A percentile compares a stretch with the other conserved stretches of the same genome.
Evolutionary conservation across 2,888 invertebrate species (phyloP).

Genomic region (Timandra comae): DNA sequence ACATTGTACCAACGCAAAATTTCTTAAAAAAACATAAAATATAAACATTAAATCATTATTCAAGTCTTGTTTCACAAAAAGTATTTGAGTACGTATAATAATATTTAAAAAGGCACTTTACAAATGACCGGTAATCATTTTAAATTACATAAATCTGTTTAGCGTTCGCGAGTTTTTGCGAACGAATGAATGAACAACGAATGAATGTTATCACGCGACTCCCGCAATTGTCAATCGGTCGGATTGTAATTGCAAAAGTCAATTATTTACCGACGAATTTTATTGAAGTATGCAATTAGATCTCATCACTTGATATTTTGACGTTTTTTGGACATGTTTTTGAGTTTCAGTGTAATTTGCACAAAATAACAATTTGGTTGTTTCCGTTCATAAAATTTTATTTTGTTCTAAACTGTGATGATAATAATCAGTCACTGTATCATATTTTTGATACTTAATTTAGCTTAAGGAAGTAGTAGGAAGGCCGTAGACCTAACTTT

Average conservation of each 20-base stretch:
- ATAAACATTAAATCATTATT: conserved; percentile 3
- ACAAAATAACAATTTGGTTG: no score
- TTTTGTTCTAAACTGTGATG: no score
- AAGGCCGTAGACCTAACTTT: no score
- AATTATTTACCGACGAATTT: conserved; percentile 41
- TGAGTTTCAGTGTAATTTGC: no score
- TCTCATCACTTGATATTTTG: conserved; percentile 28
- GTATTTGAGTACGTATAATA: conserved; percentile 13
- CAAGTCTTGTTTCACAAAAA: conserved; percentile 1
- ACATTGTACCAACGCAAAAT: not conserved
- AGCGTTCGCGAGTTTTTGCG: conserved; percentile 27
- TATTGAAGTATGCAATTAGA: conserved; percentile 34
- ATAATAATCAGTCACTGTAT: no score
- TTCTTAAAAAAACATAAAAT: not conserved
- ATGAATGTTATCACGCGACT: conserved; percentile 43
- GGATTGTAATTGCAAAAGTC: conserved; percentile 35
- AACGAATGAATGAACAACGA: conserved; percentile 26
- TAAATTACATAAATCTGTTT: conserved; percentile 38
- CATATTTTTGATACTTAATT: no score
- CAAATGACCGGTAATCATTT: conserved; percentile 44
- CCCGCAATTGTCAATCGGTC: conserved; percentile 31
- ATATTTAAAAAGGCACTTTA: conserved; percentile 34
- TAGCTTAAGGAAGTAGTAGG: no score
- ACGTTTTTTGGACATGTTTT: no score
- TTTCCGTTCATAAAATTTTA: no score